Evolutionary conservation across 2,113 vertebrate genomes (phyloP), one percentile per base, ranked within the genome.

Genomic region (Crotophaga sulcirostris): DNA sequence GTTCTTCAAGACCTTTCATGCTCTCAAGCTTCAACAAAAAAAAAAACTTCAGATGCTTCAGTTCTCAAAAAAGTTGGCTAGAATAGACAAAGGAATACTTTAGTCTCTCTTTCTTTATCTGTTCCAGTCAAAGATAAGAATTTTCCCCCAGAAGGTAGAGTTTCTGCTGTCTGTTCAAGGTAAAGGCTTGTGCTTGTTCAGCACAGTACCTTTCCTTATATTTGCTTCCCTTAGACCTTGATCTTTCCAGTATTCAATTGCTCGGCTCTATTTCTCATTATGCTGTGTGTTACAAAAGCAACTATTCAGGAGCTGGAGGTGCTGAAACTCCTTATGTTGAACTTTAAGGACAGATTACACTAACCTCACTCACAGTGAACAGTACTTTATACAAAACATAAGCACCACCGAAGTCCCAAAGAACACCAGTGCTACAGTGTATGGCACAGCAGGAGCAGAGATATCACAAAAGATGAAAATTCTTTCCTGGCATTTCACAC

Each of bases 191-290:
- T 86, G 56, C 83, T 76, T 89, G 72, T 66, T 96, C 94, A 96
- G 92, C 70, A 91, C 8, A 74, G 42, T 52, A 76, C 20, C 93
- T 84, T 64, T 25, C 33, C 74, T 63, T 81, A 26, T 49, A 79
- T 95, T 96, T 97, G 91, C 69, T 91, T 95, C 67, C 89, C 45
- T 95, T 15, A 85, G 95, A 96, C 91, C 52, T 67, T n/a, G 78
- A 94, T 96, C 82, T 96, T 89, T 72, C 80, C 83, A 87, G 51
- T 34, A 88, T 91, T 87, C 80, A 87, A 16, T 68, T 87, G 51
- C 93, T 68, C 8, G 1, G 34, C 47, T 93, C 64, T 36, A 95
- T 93, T 97, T 94, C 85, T 82, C 91, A 85, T 72, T 87, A 16
- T 1, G 9, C 58, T n/a, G 15, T 9, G 56, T 38, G 47, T 45